Conservation (phyloP, 2,113 vertebrate genomes). For the Planiliza haematocheilus region DNA sequence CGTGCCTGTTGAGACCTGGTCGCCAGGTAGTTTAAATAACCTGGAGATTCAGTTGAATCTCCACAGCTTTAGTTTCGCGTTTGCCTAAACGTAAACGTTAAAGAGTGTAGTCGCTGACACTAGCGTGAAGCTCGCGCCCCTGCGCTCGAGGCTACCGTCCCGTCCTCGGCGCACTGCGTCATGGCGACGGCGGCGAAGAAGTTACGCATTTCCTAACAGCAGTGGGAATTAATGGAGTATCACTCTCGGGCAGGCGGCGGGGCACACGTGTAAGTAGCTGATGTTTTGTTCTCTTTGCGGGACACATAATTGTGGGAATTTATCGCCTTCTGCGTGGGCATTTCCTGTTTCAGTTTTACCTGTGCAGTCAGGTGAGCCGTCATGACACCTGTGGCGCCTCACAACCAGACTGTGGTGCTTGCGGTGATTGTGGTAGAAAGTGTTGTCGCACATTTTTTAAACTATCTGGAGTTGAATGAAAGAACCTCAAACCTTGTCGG, state of each 20-base stretch:
- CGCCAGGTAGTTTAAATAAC: not conserved
- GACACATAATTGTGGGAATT: too few species aligned
- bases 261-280: constrained; percentile 35
- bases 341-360: constrained; percentile 52
- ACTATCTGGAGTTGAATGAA: not conserved
- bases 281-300: not conserved
- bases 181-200: constrained; percentile 38
- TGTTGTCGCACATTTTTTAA: not conserved
- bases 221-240: constrained; percentile 18
- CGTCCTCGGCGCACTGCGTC: constrained; percentile 52
- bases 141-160: not conserved
- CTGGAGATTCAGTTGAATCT: not conserved
- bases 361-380: constrained; percentile 64
- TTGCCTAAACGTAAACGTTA: too few species aligned
- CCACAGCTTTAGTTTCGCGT: constrained; percentile 13
- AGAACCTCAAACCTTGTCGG: not conserved
- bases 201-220: constrained; percentile 47
- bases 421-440: too few species aligned
- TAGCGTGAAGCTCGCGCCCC: not conserved
- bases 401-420: not conserved
- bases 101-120: not conserved
- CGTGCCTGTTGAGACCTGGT: not conserved
- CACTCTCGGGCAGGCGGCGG: not conserved
- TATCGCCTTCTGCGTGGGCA: not conserved
- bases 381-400: constrained; percentile 54